phyloP scores from a whole-genome alignment of 2,113 vertebrate species.

The Ibidorhyncha struthersii region DNA sequence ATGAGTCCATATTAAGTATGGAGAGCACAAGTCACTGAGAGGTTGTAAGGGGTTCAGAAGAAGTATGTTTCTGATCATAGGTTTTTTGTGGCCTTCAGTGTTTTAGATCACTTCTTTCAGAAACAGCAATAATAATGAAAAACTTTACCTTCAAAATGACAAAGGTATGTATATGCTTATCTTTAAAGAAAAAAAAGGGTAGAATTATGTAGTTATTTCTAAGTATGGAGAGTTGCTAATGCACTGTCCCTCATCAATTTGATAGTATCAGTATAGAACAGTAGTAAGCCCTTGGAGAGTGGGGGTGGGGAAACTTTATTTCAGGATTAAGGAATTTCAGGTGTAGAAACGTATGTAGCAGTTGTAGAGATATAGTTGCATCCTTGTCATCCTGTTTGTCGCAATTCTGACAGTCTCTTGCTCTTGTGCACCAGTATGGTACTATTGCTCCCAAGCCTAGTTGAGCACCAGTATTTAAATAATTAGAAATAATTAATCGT shows the following conservation, averaged over 20 bases:
- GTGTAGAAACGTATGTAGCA: neutral
- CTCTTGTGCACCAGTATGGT: no score
- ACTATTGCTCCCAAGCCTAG: neutral
- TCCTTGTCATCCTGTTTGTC: neutral
- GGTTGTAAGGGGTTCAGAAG: neutral
- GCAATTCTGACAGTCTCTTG: neutral
- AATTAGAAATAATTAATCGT: neutral
- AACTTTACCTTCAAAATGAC: neutral
- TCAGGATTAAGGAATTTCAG: neutral
- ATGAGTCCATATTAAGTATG: neutral
- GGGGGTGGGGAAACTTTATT: neutral
- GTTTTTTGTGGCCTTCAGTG: fast-evolving
- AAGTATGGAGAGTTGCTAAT: neutral
- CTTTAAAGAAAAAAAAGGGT: neutral
- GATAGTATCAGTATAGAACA: fast-evolving
- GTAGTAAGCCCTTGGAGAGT: neutral
- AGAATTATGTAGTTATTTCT: neutral
- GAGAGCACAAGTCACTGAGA: neutral
- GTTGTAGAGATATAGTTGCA: neutral
- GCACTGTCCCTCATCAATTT: neutral
- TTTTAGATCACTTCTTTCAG: neutral
- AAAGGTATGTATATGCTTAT: neutral
- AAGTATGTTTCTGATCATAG: neutral
- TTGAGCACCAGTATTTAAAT: neutral
- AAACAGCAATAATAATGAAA: neutral